These are phyloP conservation scores for Dolichallabes microphthalmus DNA, from an alignment of 2,113 vertebrate species.

Conservation along the genomic window DNA sequence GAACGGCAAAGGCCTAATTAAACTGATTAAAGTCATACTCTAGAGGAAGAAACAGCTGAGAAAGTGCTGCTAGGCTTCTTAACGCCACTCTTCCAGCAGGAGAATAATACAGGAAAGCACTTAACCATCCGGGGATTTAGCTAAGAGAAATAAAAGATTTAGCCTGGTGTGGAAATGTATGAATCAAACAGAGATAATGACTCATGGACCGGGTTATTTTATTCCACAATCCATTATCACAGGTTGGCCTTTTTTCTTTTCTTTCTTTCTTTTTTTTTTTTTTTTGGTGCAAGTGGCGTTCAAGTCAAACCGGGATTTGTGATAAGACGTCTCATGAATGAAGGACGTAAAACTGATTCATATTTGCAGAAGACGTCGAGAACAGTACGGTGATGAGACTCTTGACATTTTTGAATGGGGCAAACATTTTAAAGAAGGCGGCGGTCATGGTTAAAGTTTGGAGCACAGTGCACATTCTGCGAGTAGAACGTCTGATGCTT, in stretches of 20 bases:
- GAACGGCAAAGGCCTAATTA: slow-evolving; percentile 36
- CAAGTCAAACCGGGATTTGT: too few species aligned
- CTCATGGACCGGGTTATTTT: not conserved
- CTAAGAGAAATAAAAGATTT: not conserved
- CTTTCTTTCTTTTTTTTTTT: not conserved
- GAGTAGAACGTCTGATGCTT: too few species aligned
- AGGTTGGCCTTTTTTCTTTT: not conserved
- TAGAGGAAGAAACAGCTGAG: slow-evolving; percentile 12
- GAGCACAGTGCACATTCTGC: too few species aligned
- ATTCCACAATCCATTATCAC: not conserved
- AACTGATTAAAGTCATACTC: slow-evolving; percentile 39
- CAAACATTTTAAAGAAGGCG: too few species aligned
- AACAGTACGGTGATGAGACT: too few species aligned
- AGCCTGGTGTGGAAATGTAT: not conserved
- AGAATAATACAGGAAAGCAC: not conserved
- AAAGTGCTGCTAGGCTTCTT: not conserved
- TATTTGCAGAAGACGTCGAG: too few species aligned
- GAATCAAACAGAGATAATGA: slow-evolving; percentile 1
- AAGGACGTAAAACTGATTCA: too few species aligned
- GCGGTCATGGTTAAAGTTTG: too few species aligned
- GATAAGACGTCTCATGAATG: too few species aligned
- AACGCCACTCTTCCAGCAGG: not conserved
- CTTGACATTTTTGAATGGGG: too few species aligned
- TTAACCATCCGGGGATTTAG: not conserved
- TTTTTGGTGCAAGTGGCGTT: not conserved